Conservation (phyloP, 2,113 vertebrate genomes). For the Alexandromys fortis region DNA sequence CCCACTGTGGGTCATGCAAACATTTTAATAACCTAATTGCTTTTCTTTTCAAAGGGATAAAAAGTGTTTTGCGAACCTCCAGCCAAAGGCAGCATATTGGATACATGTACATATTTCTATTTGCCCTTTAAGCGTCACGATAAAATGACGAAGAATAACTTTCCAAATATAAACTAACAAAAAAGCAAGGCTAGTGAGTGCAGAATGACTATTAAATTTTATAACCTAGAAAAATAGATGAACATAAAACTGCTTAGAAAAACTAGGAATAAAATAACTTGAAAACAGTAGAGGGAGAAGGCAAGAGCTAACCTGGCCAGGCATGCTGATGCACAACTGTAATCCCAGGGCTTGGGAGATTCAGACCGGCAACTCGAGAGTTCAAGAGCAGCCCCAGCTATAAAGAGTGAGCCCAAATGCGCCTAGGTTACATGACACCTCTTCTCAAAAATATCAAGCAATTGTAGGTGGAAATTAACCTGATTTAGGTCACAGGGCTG, state of each 20-base stretch:
- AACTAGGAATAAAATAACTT: background rate
- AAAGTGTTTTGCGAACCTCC: conserved; percentile 13
- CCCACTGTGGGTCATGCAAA: background rate
- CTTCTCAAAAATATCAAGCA: background rate
- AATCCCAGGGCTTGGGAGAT: background rate
- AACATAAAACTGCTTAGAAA: conserved; percentile 7
- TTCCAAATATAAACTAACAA: background rate
- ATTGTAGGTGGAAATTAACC: background rate
- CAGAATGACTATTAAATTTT: conserved; percentile 21
- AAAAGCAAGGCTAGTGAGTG: background rate
- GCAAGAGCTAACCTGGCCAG: background rate
- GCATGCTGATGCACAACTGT: too few relatives aligned
- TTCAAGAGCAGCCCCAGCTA: background rate
- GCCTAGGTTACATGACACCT: background rate
- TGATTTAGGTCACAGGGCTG: background rate
- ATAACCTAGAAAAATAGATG: conserved; percentile 26
- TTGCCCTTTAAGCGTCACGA: background rate
- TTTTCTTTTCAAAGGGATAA: conserved; percentile 38
- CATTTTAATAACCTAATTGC: background rate
- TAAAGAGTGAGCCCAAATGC: background rate
- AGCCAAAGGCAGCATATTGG: background rate
- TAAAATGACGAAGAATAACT: conserved; percentile 6
- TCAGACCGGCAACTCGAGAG: background rate
- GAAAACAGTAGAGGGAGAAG: background rate
- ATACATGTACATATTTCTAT: background rate